These are phyloP conservation scores for Pammene fasciana DNA, from an alignment of 2,888 invertebrate genomes.

Conservation along the genomic window DNA sequence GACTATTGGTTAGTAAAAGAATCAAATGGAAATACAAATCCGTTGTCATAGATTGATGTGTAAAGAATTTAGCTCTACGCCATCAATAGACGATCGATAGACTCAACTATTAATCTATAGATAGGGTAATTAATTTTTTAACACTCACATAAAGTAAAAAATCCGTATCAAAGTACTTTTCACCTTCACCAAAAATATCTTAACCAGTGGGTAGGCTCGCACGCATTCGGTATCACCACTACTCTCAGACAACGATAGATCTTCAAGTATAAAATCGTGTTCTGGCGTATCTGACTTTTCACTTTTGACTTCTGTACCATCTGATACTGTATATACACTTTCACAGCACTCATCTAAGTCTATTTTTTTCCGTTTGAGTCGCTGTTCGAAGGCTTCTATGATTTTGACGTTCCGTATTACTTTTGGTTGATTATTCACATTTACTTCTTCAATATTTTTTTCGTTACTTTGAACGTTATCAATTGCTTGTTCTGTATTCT, in stretches of 20 bases:
- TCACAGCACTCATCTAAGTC: constrained; percentile 37
- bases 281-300: background rate
- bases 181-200: constrained; percentile 55
- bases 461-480: constrained; percentile 33
- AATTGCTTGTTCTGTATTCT: constrained; percentile 16
- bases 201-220: constrained; percentile 47
- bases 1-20: too few relatives aligned
- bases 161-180: constrained; percentile 52
- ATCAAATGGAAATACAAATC: too few relatives aligned
- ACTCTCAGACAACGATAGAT: constrained; percentile 44
- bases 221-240: constrained; percentile 50
- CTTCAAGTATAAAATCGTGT: background rate
- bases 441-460: constrained; percentile 25
- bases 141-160: constrained; percentile 64
- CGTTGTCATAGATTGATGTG: too few relatives aligned
- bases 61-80: too few relatives aligned
- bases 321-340: background rate
- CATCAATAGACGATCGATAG: too few relatives aligned
- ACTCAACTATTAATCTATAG: background rate
- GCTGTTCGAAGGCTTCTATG: constrained; percentile 46
- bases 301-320: constrained; percentile 2
- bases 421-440: constrained; percentile 45
- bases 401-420: constrained; percentile 45
- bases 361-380: constrained; percentile 26
- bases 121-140: background rate